phyloP scores from a whole-genome alignment of 2,888 invertebrate species.

The Drosophila nr. perissopoda region DNA sequence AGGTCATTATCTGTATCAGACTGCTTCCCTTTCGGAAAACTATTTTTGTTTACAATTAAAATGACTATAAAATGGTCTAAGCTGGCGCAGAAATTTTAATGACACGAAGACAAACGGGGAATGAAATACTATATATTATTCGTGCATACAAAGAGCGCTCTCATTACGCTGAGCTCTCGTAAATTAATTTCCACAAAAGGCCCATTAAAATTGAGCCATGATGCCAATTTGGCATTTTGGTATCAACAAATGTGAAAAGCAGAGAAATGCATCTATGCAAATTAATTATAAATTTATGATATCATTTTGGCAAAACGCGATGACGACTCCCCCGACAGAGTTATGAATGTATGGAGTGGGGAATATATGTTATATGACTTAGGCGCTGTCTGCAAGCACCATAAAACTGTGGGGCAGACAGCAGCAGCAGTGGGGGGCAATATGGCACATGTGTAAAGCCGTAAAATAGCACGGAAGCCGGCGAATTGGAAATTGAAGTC shows the following conservation, averaged over 20 bases:
- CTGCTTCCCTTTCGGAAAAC: slow-evolving; percentile 20
- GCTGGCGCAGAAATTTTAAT: slow-evolving; percentile 58
- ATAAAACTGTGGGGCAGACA: slow-evolving; percentile 52
- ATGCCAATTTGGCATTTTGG: slow-evolving; percentile 69
- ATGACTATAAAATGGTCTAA: slow-evolving; percentile 39
- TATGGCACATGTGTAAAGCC: slow-evolving; percentile 73
- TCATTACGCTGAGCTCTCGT: slow-evolving; percentile 56
- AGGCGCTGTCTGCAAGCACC: slow-evolving; percentile 59
- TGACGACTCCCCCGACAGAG: slow-evolving; percentile 24
- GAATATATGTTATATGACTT: slow-evolving; percentile 38
- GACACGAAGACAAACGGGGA: slow-evolving; percentile 31
- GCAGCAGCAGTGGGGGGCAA: slow-evolving; percentile 8
- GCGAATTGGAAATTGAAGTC: slow-evolving; percentile 66
- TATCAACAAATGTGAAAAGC: slow-evolving; percentile 29
- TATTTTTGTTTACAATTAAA: slow-evolving; percentile 44
- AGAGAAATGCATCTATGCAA: slow-evolving; percentile 63
- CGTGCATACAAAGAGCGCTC: slow-evolving; percentile 22
- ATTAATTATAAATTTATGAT: slow-evolving; percentile 80
- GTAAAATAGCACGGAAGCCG: slow-evolving; percentile 63
- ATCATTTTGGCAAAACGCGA: slow-evolving; percentile 56
- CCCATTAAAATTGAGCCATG: slow-evolving; percentile 75
- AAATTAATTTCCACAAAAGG: slow-evolving; percentile 50
- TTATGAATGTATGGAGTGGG: slow-evolving; percentile 6
- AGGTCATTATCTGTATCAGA: neutral
- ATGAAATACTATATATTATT: slow-evolving; percentile 12